Conservation (phyloP, 2,888 invertebrate species). For the Sericinus montela region DNA sequence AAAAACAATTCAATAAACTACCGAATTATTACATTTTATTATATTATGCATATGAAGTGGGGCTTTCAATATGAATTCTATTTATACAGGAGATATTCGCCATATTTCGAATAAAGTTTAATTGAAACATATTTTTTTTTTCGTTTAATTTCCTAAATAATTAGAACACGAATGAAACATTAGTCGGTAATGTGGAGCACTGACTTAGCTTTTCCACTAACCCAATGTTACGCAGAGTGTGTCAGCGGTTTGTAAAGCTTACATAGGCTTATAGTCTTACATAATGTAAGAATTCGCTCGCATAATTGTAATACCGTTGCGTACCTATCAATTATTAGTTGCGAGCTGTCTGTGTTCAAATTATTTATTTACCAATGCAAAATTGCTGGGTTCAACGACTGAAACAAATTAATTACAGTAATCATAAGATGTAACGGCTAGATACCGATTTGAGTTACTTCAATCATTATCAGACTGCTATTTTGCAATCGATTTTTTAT, state of each 20-base stretch:
- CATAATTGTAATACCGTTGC: conserved; percentile 14
- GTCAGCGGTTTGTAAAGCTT: conserved; percentile 25
- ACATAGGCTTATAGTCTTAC: conserved; percentile 14
- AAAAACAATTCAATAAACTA: no score
- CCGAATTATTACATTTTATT: no score
- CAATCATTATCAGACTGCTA: background rate
- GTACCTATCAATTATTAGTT: conserved; percentile 16
- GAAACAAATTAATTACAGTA: conserved; percentile 10
- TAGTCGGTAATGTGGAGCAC: no score
- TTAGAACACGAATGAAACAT: no score
- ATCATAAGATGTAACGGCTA: background rate
- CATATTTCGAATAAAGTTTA: no score
- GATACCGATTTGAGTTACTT: background rate
- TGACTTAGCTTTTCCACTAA: conserved; percentile 11
- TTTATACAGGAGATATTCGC: no score
- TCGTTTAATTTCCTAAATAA: no score
- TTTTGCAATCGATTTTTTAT: background rate
- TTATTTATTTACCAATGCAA: conserved; percentile 11
- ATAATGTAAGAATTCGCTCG: conserved; percentile 22
- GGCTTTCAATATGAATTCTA: no score
- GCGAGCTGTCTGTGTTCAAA: conserved; percentile 10
- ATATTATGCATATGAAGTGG: no score
- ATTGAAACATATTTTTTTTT: no score
- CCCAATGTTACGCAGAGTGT: conserved; percentile 19
- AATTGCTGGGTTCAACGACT: conserved; percentile 4